Base-by-base conservation (phyloP, 2,888 invertebrate species). In the Andrena bucephala region DNA sequence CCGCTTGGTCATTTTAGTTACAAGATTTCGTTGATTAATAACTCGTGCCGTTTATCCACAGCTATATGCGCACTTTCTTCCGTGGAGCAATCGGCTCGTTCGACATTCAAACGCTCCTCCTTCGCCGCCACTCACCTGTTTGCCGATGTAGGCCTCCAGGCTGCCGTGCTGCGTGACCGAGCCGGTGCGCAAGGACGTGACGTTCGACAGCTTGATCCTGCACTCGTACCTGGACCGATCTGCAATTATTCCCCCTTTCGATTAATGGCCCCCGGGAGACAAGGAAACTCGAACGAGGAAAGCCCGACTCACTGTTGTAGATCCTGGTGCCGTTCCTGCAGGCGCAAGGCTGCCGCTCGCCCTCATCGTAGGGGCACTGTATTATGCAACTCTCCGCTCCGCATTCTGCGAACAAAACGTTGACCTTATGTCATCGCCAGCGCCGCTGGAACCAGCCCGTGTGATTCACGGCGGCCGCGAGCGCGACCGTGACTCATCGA, bases 181-280 rank as follows among this genome's bases (percentile, higher is more conserved):
- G 16, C 85, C 88, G 42, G 88, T 86, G 13, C 93, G 90, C 57
- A 94, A 87, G 27, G 92, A 92, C 16, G 94, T 93, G 72, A 93
- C 90, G 77, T 94, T 94, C 52, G 94, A 92, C 84, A 94, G 85
- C 85, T 94, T 93, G 82, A 94, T 93, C 83, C 92, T 95, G 87
- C 95, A 95, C 91, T 96, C 96, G 89, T 95, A 96, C 77, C 96
- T 95, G 27, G 95, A 95, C 74, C 95, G 95, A 83, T 95, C 96
- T 96, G 94, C 65, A 94, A 94, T 81, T 65, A n/a, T 80, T 71
- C 27, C 33, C 52, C 20, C n/a, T 52, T 42, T 36, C 2, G 10
- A 24, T 27, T 54, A 54, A 2, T 48, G 1, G 8, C 0, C 16
- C n/a, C 16, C 0, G 27, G 29, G 8, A 7, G 20, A 24, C 4